Conservation (phyloP, 2,888 invertebrate genomes). For the Papilio gigon region DNA sequence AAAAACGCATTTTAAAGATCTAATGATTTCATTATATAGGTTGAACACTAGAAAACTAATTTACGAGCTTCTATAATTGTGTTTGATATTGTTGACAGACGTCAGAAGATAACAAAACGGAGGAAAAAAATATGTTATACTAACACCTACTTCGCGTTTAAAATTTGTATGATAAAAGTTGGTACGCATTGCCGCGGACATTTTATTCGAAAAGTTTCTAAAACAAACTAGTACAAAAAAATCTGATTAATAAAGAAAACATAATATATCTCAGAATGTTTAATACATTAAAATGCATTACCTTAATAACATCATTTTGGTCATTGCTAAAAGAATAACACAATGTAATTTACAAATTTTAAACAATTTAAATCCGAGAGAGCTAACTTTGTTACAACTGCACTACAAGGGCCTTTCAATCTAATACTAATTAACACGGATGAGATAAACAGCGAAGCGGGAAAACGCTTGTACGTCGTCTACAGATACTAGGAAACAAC, state of each 20-base stretch:
- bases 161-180: not conserved
- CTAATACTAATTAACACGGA: not conserved
- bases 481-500: not conserved
- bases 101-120: not conserved
- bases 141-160: not conserved
- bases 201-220: not conserved
- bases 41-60: no score
- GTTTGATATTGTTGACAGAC: not conserved
- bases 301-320: no score
- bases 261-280: no score
- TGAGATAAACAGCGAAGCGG: not conserved
- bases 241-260: no score
- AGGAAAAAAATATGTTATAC: not conserved
- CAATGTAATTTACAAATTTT: no score
- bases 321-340: no score
- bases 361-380: no score
- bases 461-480: conserved; percentile 2
- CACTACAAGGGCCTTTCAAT: not conserved
- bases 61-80: not conserved
- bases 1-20: no score
- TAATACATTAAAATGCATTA: no score
- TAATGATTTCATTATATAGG: no score
- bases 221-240: no score
- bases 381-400: no score
- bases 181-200: not conserved